phyloP scores from a whole-genome alignment of 1,140 invertebrate species.

The Cydia strobilella region DNA sequence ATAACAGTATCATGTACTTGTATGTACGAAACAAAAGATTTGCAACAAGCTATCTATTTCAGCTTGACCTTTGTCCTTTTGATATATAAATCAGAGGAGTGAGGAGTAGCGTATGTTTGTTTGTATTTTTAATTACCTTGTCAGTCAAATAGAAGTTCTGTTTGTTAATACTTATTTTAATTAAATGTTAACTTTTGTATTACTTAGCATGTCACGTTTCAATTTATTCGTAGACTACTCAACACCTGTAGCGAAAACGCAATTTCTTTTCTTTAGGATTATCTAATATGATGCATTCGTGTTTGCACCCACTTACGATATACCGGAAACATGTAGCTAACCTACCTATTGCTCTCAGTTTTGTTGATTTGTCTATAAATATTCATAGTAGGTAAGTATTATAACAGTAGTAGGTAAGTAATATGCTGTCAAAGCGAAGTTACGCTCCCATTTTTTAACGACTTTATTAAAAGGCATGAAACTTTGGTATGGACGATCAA shows the following conservation, averaged over 20 bases:
- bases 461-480: too few relatives aligned
- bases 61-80: constrained; percentile 25
- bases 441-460: too few relatives aligned
- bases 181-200: constrained; percentile 21
- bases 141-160: constrained; percentile 23
- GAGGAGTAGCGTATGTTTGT: constrained; percentile 13
- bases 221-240: constrained; percentile 4
- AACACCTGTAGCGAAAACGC: constrained; percentile 13
- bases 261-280: constrained; percentile 6
- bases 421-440: too few relatives aligned
- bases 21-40: neutral
- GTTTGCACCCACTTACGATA: too few relatives aligned
- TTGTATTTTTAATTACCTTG: constrained; percentile 32
- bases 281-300: neutral
- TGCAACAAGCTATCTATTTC: neutral
- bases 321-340: too few relatives aligned
- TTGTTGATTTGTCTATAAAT: too few relatives aligned
- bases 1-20: too few relatives aligned
- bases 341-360: too few relatives aligned
- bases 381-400: too few relatives aligned
- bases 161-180: constrained; percentile 24
- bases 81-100: constrained; percentile 29
- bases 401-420: too few relatives aligned
- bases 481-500: too few relatives aligned
- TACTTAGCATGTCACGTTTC: constrained; percentile 22